Conservation (phyloP, 2,797 vertebrate genomes). For the Arrhamphus sclerolepis region DNA sequence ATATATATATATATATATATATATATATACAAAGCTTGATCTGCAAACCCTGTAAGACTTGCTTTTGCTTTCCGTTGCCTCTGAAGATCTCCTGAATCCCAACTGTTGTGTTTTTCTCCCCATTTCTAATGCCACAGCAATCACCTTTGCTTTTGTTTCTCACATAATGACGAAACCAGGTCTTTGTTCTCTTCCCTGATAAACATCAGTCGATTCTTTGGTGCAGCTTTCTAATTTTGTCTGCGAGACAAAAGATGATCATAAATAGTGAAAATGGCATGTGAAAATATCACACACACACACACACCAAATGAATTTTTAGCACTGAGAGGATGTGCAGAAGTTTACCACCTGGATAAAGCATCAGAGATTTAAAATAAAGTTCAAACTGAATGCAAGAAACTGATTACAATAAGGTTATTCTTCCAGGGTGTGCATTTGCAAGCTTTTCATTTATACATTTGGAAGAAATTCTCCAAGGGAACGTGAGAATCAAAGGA, state of each 20-base stretch:
- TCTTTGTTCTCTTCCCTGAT: conserved; percentile 38
- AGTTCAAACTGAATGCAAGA: too few species aligned
- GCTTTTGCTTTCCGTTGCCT: conserved; percentile 32
- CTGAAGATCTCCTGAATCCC: conserved; percentile 32
- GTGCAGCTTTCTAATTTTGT: conserved; percentile 55
- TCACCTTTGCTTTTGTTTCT: conserved; percentile 60
- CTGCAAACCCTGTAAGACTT: conserved; percentile 42
- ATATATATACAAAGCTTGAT: conserved; percentile 25
- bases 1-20: too few species aligned
- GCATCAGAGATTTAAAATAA: conserved; percentile 7
- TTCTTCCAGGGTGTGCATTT: too few species aligned
- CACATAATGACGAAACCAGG: conserved; percentile 53
- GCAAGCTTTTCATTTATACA: too few species aligned
- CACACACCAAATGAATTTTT: conserved; percentile 12
- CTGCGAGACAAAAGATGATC: conserved; percentile 59
- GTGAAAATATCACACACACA: conserved; percentile 50
- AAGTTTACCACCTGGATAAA: conserved; percentile 5
- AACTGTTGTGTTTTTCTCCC: conserved; percentile 9
- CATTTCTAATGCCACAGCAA: conserved; percentile 56
- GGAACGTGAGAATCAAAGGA: too few species aligned
- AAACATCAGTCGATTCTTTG: conserved; percentile 43
- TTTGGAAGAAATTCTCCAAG: too few species aligned
- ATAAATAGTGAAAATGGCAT: conserved; percentile 30
- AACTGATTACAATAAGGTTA: too few species aligned
- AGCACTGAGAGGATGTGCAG: background rate